Percentiles rank a stretch among this genome's conserved stretches.
Conservation (phyloP, 2,113 vertebrate species). For the Gobius niger region DNA sequence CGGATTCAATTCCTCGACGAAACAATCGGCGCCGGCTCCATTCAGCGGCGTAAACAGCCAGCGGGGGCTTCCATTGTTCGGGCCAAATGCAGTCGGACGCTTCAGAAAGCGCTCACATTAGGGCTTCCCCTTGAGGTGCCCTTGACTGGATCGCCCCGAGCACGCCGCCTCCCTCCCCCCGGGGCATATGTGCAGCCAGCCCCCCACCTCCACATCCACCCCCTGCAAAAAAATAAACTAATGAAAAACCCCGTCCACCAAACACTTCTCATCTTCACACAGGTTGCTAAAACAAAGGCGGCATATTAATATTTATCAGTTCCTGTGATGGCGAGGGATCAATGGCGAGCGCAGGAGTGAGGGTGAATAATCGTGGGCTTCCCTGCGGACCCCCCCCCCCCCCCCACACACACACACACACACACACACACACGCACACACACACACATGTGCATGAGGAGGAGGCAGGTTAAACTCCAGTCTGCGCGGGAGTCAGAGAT, state of each 20-base stretch:
- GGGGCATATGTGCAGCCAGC: slow-evolving; percentile 52
- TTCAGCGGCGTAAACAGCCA: slow-evolving; percentile 16
- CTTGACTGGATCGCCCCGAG: slow-evolving; percentile 69
- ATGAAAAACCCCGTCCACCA: slow-evolving; percentile 47
- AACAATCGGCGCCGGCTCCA: not conserved
- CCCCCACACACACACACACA: slow-evolving; percentile 12
- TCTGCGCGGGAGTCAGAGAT: not conserved
- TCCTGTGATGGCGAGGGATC: slow-evolving; percentile 72
- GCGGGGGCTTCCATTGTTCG: not conserved
- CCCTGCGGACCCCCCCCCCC: slow-evolving; percentile 29
- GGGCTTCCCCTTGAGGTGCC: slow-evolving; percentile 68
- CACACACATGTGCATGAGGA: slow-evolving; percentile 47
- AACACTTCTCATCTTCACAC: slow-evolving; percentile 75
- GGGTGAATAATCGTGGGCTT: slow-evolving; percentile 70
- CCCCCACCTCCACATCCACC: slow-evolving; percentile 22
- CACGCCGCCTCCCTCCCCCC: not conserved
- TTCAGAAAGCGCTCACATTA: slow-evolving; percentile 35
- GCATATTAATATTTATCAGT: slow-evolving; percentile 75
- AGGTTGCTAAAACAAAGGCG: slow-evolving; percentile 77
- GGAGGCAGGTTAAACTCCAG: slow-evolving; percentile 16
- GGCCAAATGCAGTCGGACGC: not conserved
- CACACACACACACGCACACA: too few relatives aligned
- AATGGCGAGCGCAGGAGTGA: slow-evolving; percentile 66
- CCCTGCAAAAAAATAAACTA: too few relatives aligned
- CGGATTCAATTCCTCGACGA: not conserved